Evolutionary conservation across 2,888 invertebrate species (phyloP), one percentile per base, ranked within the genome.

Genomic region (Amblyteles armatorius): DNA sequence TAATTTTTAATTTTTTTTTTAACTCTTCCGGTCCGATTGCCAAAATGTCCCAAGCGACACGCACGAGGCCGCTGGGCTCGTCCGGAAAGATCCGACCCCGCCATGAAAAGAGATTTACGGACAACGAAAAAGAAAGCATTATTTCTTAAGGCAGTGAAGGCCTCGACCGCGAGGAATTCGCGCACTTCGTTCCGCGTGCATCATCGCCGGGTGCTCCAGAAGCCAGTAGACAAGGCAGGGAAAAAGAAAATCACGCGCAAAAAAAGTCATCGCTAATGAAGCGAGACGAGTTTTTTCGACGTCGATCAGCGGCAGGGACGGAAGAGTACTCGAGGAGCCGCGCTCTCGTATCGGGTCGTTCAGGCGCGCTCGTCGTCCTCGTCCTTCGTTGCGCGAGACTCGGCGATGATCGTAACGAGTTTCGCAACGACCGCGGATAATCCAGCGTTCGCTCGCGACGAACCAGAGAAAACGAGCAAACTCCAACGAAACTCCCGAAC

Each of bases 241-340:
- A 19, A 26, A 55, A 26, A 65, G n/a, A 26, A 48, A 79, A 52
- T 7, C 26, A 29, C 72, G 48, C 40, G 67, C 60, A 40, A 72
- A 84, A 86, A 87, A 83, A 84, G 69, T 57, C 76, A 90, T 90
- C 89, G 89, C 88, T 91, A 92, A 92, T 92, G 91, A 92, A 92
- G 89, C 92, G 92, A 89, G 89, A 92, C 92, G 90, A 87, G 88
- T 91, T 90, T 90, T 91, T 82, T 9, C 60, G 67, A 72, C 84
- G 82, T 79, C 84, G 84, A 85, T 85, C 84, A 85, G 67, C 78
- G n/a, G 67, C 60, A 69, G 52, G 79, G 48, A 40, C 65, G 73
- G 36, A 57, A 3, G 60, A 55, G 36, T 65, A 33, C 68, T 77
- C 50, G 22, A 22, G 22, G 26, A 26, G 26, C 1, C 11, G 57